phyloP scores from a whole-genome alignment of 2,888 invertebrate genomes.

The Terebella lapidaria region DNA sequence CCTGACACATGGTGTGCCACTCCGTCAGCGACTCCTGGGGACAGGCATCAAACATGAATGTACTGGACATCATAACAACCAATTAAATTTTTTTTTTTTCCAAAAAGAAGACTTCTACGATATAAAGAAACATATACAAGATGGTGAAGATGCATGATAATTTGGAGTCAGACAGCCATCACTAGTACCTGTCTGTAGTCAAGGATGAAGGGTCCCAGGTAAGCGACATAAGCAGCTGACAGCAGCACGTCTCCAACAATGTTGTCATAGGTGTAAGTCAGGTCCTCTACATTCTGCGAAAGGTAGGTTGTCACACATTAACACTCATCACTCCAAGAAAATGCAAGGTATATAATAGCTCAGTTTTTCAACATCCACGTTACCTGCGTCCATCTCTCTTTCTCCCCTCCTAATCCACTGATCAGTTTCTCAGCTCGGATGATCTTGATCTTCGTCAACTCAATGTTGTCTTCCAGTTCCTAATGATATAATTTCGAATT shows the following conservation, averaged over 20 bases:
- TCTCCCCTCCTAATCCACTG: slow-evolving; percentile 51
- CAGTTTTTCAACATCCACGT: neutral
- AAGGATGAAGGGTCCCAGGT: slow-evolving; percentile 50
- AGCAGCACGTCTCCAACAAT: slow-evolving; percentile 52
- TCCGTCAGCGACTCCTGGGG: slow-evolving; percentile 42
- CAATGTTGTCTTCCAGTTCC: slow-evolving; percentile 51
- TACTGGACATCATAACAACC: too few species aligned
- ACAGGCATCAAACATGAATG: neutral
- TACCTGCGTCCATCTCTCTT: slow-evolving; percentile 50
- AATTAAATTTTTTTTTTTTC: too few species aligned
- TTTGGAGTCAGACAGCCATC: too few species aligned
- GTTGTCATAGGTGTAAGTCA: slow-evolving; percentile 49
- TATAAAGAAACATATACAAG: too few species aligned
- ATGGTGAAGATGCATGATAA: too few species aligned
- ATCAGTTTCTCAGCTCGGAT: slow-evolving; percentile 52
- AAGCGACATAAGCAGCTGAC: slow-evolving; percentile 50
- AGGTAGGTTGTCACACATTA: neutral
- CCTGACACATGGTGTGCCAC: slow-evolving; percentile 46
- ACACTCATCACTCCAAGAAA: neutral
- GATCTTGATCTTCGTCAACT: slow-evolving; percentile 50
- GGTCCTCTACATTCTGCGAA: slow-evolving; percentile 41
- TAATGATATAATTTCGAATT: too few species aligned
- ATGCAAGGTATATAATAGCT: neutral
- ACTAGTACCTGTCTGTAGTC: slow-evolving; percentile 44
- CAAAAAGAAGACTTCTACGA: too few species aligned